phyloP scores from a whole-genome alignment of 2,797 vertebrate genomes.

The Rhinogobio ventralis region DNA sequence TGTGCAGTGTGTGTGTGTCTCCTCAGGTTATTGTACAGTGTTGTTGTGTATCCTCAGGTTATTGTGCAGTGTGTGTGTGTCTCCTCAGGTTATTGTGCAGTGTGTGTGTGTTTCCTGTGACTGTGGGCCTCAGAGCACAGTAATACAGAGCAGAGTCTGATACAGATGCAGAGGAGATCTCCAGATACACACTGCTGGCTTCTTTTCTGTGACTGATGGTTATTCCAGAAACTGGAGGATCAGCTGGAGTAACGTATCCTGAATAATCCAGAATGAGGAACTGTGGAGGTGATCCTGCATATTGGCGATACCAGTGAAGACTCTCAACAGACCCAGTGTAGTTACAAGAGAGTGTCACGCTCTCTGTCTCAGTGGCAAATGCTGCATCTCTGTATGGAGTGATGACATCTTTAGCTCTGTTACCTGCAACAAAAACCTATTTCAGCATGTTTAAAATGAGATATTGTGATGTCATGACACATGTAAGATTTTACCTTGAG shows the following conservation, averaged over 20 bases:
- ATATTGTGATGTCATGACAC: not conserved
- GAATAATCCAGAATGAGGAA: not conserved
- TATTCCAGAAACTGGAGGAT: conserved; percentile 1
- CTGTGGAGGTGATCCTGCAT: not conserved
- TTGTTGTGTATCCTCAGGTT: too few species aligned
- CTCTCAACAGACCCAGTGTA: not conserved
- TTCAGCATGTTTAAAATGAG: not conserved
- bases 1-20: too few species aligned
- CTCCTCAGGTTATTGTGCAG: conserved; percentile 10
- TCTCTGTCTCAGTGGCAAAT: conserved; percentile 2
- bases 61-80: too few species aligned
- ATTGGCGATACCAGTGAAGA: not conserved
- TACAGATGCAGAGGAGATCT: conserved; percentile 23
- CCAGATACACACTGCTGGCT: conserved; percentile 14
- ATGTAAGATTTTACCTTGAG: not conserved
- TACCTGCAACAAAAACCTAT: conserved; percentile 5
- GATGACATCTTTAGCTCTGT: conserved; percentile 1
- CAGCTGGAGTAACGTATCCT: not conserved
- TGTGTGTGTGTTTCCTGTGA: conserved; percentile 16
- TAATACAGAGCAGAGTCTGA: not conserved
- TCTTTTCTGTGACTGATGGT: conserved; percentile 25
- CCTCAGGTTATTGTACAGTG: too few species aligned
- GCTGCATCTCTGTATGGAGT: not conserved
- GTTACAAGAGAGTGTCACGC: not conserved
- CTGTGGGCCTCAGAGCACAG: conserved; percentile 36